Evolutionary conservation across 2,797 vertebrate species (phyloP).

Genomic region (Mormyrus proboscirostris): DNA sequence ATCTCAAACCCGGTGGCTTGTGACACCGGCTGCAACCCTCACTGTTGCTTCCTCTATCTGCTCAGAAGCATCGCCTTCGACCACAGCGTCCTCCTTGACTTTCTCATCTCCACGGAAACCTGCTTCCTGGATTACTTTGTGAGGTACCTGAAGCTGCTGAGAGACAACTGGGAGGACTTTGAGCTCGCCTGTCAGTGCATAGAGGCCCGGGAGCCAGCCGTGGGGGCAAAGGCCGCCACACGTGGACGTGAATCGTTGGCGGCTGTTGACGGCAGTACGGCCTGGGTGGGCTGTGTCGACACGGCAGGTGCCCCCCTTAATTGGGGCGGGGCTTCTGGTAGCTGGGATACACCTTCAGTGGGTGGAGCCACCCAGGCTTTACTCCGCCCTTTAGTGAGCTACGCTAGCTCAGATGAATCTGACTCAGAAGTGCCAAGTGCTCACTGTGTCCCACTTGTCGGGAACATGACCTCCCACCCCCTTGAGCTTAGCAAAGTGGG

Average conservation of each 20-base stretch:
- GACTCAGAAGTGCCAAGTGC: slow-evolving; percentile 55
- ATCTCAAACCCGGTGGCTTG: slow-evolving; percentile 40
- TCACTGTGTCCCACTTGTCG: not conserved
- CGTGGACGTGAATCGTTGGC: not conserved
- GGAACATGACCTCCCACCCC: not conserved
- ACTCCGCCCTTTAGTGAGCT: slow-evolving; percentile 66
- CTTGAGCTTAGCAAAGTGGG: not conserved
- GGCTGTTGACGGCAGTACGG: not conserved
- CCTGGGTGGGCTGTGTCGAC: not conserved
- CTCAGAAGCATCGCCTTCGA: slow-evolving; percentile 77
- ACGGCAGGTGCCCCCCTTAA: not conserved
- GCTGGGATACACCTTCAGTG: not conserved
- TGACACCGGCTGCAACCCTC: slow-evolving; percentile 72
- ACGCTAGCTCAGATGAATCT: slow-evolving; percentile 80
- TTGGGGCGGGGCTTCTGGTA: not conserved
- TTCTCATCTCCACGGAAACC: slow-evolving; percentile 89
- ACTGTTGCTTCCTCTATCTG: slow-evolving; percentile 81
- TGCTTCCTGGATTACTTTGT: slow-evolving; percentile 92
- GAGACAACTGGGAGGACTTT: slow-evolving; percentile 64
- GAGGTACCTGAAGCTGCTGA: slow-evolving; percentile 76
- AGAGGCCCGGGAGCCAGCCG: slow-evolving; percentile 8
- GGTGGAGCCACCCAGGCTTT: not conserved
- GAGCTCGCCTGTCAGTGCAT: slow-evolving; percentile 48
- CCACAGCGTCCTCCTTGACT: slow-evolving; percentile 81
- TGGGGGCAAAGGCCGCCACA: not conserved